Evolutionary conservation across 2,113 vertebrate genomes (phyloP), one percentile per base, ranked within the genome.

Genomic region (Crotalus tigris): DNA sequence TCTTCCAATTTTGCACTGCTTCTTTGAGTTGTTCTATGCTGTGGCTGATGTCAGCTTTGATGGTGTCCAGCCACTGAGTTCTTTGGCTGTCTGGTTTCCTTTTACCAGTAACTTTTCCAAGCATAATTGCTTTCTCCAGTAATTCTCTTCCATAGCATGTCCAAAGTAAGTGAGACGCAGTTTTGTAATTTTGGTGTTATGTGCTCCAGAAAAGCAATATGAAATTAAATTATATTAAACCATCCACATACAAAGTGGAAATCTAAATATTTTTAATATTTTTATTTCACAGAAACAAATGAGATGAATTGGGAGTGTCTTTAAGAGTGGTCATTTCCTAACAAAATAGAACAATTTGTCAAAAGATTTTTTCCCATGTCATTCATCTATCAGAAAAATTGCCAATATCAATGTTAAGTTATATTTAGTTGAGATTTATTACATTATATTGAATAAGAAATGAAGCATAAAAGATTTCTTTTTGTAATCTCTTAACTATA

Each of bases 191-290:
- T 69, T 33, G 64, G 29, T 64, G 26, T 69, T 69, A 33, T n/a
- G 2, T 69, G 29, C 61, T 64, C 61, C 61, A 89, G 23, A 92
- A 69, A 93, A 26, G 87, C 75, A 92, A 96, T 89, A 33, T 94
- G 94, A 92, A 97, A 86, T 89, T 0, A 15, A 93, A 55, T 44
- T 0, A 15, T 93, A 54, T 44, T 94, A 85, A 91, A 90, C 94
- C 29, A 51, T 49, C 46, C 91, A 53, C 92, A 93, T 26, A 93
- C 93, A 95, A 93, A 95, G 6, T 90, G 93, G 57, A 96, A 95
- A 92, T 94, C 33, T 94, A 1, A 94, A 93, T 94, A 94, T 89
- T 93, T 33, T 33, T 94, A 90, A 93, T 75, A 17, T 81, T n/a
- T 92, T 91, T 15, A 8, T 94, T 96, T 93, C 69, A 93, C 90